A percentile compares a stretch with the other conserved stretches of the same genome.
Evolutionary conservation across 2,888 invertebrate species (phyloP).

Genomic region (Ischnura elegans): DNA sequence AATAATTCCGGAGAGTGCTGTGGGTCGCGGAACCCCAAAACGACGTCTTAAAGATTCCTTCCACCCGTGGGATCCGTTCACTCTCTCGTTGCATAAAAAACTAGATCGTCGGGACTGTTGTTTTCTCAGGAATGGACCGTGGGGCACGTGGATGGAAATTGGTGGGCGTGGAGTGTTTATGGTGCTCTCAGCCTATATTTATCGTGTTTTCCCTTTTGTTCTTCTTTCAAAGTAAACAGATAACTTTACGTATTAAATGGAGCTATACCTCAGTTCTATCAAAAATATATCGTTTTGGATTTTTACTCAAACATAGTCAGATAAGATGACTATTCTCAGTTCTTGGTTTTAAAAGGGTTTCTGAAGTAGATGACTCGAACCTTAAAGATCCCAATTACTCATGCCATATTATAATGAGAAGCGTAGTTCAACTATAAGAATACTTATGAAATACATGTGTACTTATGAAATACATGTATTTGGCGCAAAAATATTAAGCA

Average conservation of each 20-base stretch:
- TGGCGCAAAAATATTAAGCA: no score
- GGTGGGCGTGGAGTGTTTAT: background rate
- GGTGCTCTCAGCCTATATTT: background rate
- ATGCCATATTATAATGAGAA: no score
- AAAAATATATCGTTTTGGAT: background rate
- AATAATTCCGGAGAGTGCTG: slow-evolving; percentile 15
- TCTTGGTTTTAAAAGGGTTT: no score
- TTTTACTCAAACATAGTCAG: no score
- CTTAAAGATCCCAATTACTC: no score
- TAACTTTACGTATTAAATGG: background rate
- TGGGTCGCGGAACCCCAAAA: background rate
- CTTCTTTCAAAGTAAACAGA: background rate
- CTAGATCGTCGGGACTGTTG: background rate
- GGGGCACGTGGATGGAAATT: background rate
- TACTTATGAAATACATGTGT: no score
- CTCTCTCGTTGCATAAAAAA: background rate
- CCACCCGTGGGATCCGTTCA: background rate
- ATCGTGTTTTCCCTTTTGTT: background rate
- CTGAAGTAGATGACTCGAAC: no score
- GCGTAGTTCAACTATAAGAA: no score
- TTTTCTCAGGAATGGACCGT: background rate
- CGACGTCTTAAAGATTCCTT: slow-evolving; percentile 21
- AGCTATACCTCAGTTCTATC: background rate
- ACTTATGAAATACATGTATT: no score
- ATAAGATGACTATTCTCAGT: no score